phyloP scores from a whole-genome alignment of 2,113 vertebrate genomes.

The Neotoma lepida region DNA sequence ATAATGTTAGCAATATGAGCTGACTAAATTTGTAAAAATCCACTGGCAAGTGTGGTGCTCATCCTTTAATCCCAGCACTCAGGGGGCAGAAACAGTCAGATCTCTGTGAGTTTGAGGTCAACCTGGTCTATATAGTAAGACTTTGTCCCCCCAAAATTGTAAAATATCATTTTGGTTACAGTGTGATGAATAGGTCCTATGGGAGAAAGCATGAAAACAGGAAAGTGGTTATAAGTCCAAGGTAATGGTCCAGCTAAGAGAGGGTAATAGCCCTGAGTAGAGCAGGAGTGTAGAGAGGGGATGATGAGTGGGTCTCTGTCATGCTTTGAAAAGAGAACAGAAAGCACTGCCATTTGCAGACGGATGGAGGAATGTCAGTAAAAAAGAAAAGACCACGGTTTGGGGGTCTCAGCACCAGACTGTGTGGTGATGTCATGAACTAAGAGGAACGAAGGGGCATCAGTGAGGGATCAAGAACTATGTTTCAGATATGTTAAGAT shows the following conservation, averaged over 20 bases:
- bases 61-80: not conserved
- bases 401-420: not conserved
- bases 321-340: conserved; percentile 6
- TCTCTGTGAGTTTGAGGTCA: not conserved
- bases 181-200: not conserved
- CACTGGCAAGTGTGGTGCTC: no score
- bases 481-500: not conserved
- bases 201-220: not conserved
- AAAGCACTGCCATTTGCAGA: not conserved
- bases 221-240: not conserved
- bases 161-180: not conserved
- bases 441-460: not conserved
- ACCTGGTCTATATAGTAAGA: not conserved
- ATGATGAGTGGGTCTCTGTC: not conserved
- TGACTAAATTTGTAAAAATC: not conserved
- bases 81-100: not conserved
- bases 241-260: not conserved
- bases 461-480: not conserved
- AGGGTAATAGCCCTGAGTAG: not conserved
- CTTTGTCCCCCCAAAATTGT: not conserved
- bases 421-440: not conserved
- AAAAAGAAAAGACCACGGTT: not conserved
- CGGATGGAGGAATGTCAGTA: not conserved
- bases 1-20: not conserved
- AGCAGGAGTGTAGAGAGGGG: not conserved